Conservation (phyloP, 2,113 vertebrate species). For the human region DNA sequence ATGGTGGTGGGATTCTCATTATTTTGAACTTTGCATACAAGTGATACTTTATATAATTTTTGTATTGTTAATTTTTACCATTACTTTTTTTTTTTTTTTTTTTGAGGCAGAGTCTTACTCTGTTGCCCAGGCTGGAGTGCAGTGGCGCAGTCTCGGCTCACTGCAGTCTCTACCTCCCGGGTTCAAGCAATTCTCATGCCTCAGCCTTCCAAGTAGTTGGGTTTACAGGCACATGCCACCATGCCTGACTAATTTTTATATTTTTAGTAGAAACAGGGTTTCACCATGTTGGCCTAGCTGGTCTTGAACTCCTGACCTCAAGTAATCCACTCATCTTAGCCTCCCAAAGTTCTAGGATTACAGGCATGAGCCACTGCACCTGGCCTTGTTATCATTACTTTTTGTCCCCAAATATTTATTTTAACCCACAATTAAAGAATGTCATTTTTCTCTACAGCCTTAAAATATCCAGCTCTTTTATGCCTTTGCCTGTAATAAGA, state of each 20-base stretch:
- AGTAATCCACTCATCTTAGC: neutral
- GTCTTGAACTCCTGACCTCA: neutral
- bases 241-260: neutral
- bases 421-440: neutral
- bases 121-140: neutral
- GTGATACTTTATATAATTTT: neutral
- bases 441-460: neutral
- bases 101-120: neutral
- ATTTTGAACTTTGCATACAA: slow-evolving; percentile 16
- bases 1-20: neutral
- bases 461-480: neutral
- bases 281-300: too few relatives aligned
- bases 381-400: neutral
- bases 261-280: neutral
- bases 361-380: neutral
- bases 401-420: neutral
- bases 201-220: neutral
- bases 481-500: neutral
- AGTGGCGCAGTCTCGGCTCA: neutral
- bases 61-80: neutral
- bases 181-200: neutral
- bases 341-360: neutral
- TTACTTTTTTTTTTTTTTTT: neutral
- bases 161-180: neutral
- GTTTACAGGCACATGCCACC: neutral